These are phyloP conservation scores for Ailuropoda melanoleuca DNA, from an alignment of 2,113 vertebrate genomes.

Conservation along the genomic window DNA sequence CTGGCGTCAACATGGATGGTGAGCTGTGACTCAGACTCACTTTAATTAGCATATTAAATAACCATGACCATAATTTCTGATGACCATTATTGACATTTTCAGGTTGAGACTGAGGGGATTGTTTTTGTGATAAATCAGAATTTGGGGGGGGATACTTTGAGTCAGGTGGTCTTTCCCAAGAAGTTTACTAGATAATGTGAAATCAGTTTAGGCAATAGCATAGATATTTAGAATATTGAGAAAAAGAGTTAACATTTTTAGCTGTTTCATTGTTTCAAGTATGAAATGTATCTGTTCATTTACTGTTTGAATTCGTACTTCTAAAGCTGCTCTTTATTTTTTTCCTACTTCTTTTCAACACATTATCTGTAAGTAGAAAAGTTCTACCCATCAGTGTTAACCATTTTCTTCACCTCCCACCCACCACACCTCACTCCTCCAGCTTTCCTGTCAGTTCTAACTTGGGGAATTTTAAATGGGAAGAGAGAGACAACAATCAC, in stretches of 20 bases:
- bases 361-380: slow-evolving; percentile 37
- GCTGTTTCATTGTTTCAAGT: slow-evolving; percentile 14
- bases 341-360: slow-evolving; percentile 42
- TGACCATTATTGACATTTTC: not conserved
- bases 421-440: not conserved
- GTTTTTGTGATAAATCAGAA: not conserved
- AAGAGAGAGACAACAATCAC: not conserved
- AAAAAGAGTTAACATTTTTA: slow-evolving; percentile 8
- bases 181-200: not conserved
- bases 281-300: slow-evolving; percentile 26
- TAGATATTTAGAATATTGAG: not conserved
- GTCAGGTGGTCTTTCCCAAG: not conserved
- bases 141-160: not conserved
- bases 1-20: slow-evolving; percentile 22
- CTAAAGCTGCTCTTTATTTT: slow-evolving; percentile 43
- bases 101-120: not conserved
- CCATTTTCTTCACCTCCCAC: slow-evolving; percentile 52
- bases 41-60: not conserved
- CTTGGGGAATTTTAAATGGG: slow-evolving; percentile 19
- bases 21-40: slow-evolving; percentile 18
- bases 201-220: not conserved
- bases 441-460: slow-evolving; percentile 57
- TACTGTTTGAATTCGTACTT: slow-evolving; percentile 41
- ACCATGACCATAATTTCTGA: not conserved
- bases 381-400: slow-evolving; percentile 6